Conservation (phyloP, 1,140 invertebrate genomes). For the Orius insidiosus region DNA sequence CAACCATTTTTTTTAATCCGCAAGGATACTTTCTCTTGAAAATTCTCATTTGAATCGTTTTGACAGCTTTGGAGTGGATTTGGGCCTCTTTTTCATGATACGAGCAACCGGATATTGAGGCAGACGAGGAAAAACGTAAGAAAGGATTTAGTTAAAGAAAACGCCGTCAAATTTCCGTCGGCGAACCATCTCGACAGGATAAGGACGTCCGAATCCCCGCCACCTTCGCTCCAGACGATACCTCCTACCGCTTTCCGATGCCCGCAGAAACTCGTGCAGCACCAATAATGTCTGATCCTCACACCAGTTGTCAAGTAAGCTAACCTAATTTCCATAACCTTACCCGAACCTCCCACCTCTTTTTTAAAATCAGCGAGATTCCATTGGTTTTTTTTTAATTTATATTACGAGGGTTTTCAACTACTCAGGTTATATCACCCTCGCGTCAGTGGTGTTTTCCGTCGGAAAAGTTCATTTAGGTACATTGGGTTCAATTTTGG, state of each 20-base stretch:
- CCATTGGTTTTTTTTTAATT: too few relatives aligned
- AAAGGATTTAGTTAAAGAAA: neutral
- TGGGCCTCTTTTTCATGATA: conserved; percentile 13
- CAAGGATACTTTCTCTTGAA: neutral
- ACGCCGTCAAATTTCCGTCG: neutral
- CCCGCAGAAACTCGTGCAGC: conserved; percentile 3
- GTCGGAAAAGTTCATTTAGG: too few relatives aligned
- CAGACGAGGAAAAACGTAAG: conserved; percentile 6
- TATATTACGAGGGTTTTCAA: too few relatives aligned
- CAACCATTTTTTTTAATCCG: too few relatives aligned
- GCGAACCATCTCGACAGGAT: neutral
- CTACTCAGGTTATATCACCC: too few relatives aligned
- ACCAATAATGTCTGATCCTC: conserved; percentile 19
- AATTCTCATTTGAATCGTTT: neutral
- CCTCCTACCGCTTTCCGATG: conserved; percentile 16
- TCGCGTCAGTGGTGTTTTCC: too few relatives aligned
- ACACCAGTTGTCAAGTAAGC: conserved; percentile 21
- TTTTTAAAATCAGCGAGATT: too few relatives aligned
- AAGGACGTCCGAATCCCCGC: neutral
- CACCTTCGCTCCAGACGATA: conserved; percentile 7
- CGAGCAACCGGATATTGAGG: conserved; percentile 13
- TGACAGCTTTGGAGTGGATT: conserved; percentile 17
- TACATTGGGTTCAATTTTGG: too few relatives aligned
- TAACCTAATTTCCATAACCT: too few relatives aligned
- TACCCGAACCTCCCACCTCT: too few relatives aligned